phyloP scores from a whole-genome alignment of 2,797 vertebrate species.

The Centropyge bicolor region DNA sequence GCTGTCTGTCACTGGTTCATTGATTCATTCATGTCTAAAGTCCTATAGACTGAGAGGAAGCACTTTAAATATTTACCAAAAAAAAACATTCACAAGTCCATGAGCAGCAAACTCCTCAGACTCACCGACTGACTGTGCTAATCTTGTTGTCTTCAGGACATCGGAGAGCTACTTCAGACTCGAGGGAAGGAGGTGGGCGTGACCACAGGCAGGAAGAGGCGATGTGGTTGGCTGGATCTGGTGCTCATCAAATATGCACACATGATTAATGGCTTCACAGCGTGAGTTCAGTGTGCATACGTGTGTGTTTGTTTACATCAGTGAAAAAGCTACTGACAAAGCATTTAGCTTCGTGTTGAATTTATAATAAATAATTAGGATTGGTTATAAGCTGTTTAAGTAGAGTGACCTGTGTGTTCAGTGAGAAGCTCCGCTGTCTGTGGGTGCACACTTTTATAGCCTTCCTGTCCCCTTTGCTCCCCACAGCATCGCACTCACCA shows the following conservation, averaged over 20 bases:
- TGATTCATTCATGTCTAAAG: neutral
- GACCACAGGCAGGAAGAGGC: conserved; percentile 96
- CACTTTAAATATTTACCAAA: neutral
- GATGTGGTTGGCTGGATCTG: conserved; percentile 98
- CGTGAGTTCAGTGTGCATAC: conserved; percentile 86
- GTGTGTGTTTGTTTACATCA: too few species aligned
- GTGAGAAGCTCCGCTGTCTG: neutral
- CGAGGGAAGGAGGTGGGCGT: conserved; percentile 96
- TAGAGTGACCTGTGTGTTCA: neutral
- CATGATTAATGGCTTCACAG: conserved; percentile 99
- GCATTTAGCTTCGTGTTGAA: neutral
- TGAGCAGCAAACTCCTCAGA: neutral
- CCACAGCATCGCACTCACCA: conserved; percentile 94
- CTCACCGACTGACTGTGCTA: neutral
- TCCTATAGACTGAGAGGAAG: neutral
- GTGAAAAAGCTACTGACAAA: too few species aligned
- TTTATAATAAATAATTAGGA: neutral
- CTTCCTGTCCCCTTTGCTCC: conserved; percentile 9
- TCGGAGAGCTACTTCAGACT: conserved; percentile 92
- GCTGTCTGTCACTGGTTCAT: neutral
- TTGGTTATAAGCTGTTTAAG: neutral
- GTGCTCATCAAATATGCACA: conserved; percentile 96
- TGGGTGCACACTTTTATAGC: neutral
- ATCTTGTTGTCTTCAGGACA: conserved; percentile 83
- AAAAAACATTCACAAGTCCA: neutral